Evolutionary conservation across 2,113 vertebrate species (phyloP), one percentile per base, ranked within the genome.

Genomic region (Apodemus speciosus): DNA sequence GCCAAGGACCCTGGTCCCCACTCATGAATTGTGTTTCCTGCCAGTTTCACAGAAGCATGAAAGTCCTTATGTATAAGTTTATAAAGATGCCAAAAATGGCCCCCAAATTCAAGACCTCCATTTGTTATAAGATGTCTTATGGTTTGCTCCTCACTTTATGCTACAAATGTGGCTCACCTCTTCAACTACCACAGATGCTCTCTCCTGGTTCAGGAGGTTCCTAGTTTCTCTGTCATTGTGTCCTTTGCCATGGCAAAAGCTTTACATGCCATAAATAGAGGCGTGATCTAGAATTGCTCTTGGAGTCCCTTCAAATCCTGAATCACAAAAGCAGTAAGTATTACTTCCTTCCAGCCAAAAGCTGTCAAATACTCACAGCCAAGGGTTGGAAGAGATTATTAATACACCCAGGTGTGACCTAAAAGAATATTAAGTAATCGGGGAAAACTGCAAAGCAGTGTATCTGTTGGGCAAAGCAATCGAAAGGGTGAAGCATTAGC

Each of bases 341-440:
- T 71, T 51, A 81, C 51, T 83, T 90, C 46, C 75, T 81, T 62
- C 43, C 15, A 83, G 72, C 56, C 66, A 95, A 93, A 18, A 86
- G 49, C 60, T 38, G 21, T 66, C 76, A 80, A 71, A 79, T 71
- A 16, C 18, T 62, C 69, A 87, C 0, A 76, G 71, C 35, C 71
- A 84, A 93, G 13, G 56, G 62, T 23, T 60, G 20, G 9, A 85
- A 90, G 27, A 83, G 76, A 94, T 91, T 72, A 89, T 80, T 88
- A 94, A 81, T 13, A 85, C 3, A 73, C 6, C 60, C 86, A 76
- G 43, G 58, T 93, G 30, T 72, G 81, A 95, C 73, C 72, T 88
- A 83, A 90, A 93, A 88, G 53, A 95, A 84, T 86, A 91, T 40
- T 60, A 77, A 94, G 35, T 53, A 79, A 84, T 93, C 21, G 49